Evolutionary conservation across 2,888 invertebrate genomes (phyloP).

Genomic region (Cinara cedri): DNA sequence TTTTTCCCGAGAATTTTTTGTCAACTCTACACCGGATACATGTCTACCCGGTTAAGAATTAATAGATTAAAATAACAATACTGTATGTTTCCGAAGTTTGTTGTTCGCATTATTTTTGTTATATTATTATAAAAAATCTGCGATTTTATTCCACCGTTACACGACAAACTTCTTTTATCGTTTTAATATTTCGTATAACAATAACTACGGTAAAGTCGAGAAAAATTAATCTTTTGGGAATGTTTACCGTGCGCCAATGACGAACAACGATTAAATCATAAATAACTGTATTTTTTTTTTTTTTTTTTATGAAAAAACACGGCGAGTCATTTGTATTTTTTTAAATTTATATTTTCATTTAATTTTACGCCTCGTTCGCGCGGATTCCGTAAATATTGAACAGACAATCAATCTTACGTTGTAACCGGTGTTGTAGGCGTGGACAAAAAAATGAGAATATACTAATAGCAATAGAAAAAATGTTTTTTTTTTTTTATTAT

Average conservation of each 20-base stretch:
- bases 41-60: no score
- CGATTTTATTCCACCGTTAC: no score
- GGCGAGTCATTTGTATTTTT: background rate
- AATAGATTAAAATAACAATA: no score
- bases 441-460: background rate
- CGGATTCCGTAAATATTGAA: conserved; percentile 5
- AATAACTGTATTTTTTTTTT: conserved; percentile 1
- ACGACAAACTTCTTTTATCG: no score
- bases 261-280: conserved; percentile 11
- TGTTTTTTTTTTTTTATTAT: conserved; percentile 14
- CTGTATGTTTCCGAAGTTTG: no score
- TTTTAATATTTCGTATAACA: background rate
- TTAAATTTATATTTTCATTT: conserved; percentile 14
- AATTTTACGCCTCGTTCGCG: background rate
- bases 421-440: conserved; percentile 18
- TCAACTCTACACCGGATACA: no score
- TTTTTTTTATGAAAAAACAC: background rate
- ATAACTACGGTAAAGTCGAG: no score
- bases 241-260: background rate
- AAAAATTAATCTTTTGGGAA: no score
- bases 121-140: no score
- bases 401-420: conserved; percentile 28
- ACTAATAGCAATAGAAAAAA: background rate
- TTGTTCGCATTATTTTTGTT: no score
- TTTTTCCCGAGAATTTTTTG: no score